Base-by-base conservation (phyloP, 1,140 invertebrate species). In the Varroa destructor region DNA sequence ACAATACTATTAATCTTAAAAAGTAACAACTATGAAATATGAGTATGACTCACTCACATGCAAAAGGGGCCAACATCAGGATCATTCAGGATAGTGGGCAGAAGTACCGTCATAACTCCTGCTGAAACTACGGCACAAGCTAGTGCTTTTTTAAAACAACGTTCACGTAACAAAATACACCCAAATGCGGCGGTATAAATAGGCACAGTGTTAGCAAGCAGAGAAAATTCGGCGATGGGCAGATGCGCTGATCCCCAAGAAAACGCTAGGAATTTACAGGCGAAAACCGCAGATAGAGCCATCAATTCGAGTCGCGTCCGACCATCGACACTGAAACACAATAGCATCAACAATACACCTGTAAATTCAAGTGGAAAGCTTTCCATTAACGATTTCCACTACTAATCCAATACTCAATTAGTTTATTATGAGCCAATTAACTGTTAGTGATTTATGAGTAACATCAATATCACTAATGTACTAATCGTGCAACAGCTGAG, bases 101-200 rank as follows among this genome's bases (percentile, higher is more conserved):
- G 61, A 40, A 40, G 46, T 12, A 67, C 61, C 8, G 61, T 67
- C 12, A 67, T 1, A 8, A 67, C 61, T 40, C 61, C 61, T 12
- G 61, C 61, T 37, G 61, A 43, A 40, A 46, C 61, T 10, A 40
- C 37, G 8, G 36, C 61, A 37, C 10, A 37, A 2, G 61, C 61
- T 37, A 67, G 37, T 8, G 61, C 61, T 8, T 67, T 67, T 46
- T 67, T 67, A 3, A 37, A 46, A 8, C 40, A 67, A 43, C 36
- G 12, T 40, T 67, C 12, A 12, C 61, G 61, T 40, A 25, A 46
- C 40, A 67, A 2, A 67, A 67, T 12, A 40, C 61, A 67, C 5
- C 61, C 61, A 37, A 67, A 67, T 5, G 61, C 61, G 12, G 61
- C 37, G 10, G 61, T 67, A 67, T 67, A 67, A 40, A 67, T 12